These are phyloP conservation scores for Autographa gamma DNA, from an alignment of 2,888 invertebrate genomes.

Conservation along the genomic window DNA sequence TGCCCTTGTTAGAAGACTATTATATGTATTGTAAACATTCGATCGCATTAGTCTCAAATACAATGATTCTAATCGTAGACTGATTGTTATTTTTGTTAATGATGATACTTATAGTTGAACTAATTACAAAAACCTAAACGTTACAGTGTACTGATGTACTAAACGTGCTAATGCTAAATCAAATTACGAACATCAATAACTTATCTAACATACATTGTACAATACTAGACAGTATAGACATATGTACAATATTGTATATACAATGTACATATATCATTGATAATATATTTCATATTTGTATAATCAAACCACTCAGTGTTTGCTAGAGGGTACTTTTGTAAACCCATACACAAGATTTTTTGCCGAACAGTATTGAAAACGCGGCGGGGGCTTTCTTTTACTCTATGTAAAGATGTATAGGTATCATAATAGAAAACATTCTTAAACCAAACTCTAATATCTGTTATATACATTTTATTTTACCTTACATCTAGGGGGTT, in stretches of 20 bases:
- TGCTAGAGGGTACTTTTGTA: background rate
- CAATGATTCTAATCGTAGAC: no score
- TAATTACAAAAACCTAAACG: background rate
- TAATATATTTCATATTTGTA: background rate
- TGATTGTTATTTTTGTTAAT: background rate
- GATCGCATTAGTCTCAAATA: no score
- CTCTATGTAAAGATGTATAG: no score
- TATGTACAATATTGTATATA: background rate
- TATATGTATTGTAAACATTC: no score
- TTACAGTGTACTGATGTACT: background rate
- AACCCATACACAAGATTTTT: background rate
- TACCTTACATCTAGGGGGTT: background rate
- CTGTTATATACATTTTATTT: background rate
- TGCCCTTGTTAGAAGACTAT: no score
- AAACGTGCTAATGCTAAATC: slow-evolving; percentile 12
- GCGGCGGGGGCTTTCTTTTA: no score
- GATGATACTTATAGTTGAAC: background rate
- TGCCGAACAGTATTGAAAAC: no score
- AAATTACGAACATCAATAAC: slow-evolving; percentile 33
- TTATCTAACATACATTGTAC: slow-evolving; percentile 26
- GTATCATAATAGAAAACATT: background rate
- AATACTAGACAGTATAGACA: background rate
- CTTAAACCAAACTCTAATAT: background rate
- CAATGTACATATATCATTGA: background rate
- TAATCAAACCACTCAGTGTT: background rate